Evolutionary conservation across 2,113 vertebrate genomes (phyloP), one percentile per base, ranked within the genome.

Genomic region (Oncorhynchus keta): DNA sequence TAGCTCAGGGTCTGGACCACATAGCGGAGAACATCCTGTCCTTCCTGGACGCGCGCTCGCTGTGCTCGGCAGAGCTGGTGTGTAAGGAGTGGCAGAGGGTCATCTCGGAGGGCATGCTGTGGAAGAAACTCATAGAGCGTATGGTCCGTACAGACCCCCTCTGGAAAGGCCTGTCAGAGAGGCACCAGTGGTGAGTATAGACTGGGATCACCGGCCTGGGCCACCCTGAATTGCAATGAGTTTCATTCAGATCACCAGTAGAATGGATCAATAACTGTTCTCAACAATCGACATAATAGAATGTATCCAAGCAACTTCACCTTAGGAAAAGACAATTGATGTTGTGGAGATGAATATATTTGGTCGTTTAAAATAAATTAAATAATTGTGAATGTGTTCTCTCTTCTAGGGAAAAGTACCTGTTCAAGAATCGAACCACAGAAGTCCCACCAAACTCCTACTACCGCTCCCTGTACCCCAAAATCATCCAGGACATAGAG

Each of bases 401-500:
- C 39, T 88, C 76, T 76, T 76, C 12, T 20, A 99, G 97, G 97
- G 97, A 99, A 93, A 98, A 99, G 92, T 98, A 99, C 91, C 93
- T 99, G 86, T 99, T 99, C 91, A 99, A 99, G 93, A 99, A 98
- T 88, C 96, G 97, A 94, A 98, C 97, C 51, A 94, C 96, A 89
- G 97, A 99, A 89, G 95, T 97, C 77, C 97, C 97, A 64, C 97
- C 97, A 84, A 99, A 98, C 92, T 98, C 97, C 1, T 99, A 98
- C 94, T 99, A 99, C 90, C 96, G 95, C 86, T 98, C 97, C 61
- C 95, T 99, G 83, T 99, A 99, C 91, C 97, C 97, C 93, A 99
- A 99, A 94, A 99, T 99, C 92, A 99, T 99, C 88, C 97, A 99
- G 94, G 97, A 99, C 89, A 99, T 99, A 94, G 97, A 99, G 96